These are phyloP conservation scores for Himalopsyche anomala DNA, from an alignment of 2,888 invertebrate genomes.

Conservation along the genomic window DNA sequence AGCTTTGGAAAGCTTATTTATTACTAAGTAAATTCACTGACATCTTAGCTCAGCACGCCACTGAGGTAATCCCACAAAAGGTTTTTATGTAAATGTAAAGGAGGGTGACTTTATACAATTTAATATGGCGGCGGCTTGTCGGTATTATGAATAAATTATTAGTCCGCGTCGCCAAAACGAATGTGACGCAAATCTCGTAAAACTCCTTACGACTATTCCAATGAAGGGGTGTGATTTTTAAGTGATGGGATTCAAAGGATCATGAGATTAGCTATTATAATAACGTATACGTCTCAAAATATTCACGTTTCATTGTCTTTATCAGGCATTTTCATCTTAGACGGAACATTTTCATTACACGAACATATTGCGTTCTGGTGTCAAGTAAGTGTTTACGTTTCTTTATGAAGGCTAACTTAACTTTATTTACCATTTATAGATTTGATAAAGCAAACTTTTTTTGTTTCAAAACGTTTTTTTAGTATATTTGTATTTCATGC, in stretches of 20 bases:
- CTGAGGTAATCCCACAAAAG: constrained; percentile 47
- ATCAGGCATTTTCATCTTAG: neutral
- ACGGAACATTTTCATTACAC: neutral
- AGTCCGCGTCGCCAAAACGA: constrained; percentile 30
- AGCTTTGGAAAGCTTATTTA: too few species aligned
- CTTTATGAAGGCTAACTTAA: too few species aligned
- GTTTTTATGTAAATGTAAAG: constrained; percentile 46
- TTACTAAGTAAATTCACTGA: too few species aligned
- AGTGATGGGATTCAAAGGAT: constrained; percentile 35
- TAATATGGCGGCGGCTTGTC: constrained; percentile 40
- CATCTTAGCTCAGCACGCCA: constrained; percentile 7
- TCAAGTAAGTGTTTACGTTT: too few species aligned
- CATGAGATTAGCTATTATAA: constrained; percentile 29
- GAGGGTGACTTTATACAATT: constrained; percentile 43
- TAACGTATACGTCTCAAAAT: neutral
- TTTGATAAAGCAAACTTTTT: too few species aligned
- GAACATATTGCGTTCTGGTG: too few species aligned
- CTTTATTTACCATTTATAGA: too few species aligned
- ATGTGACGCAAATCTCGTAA: constrained; percentile 19
- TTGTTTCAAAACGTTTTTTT: too few species aligned
- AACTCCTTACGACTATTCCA: constrained; percentile 5
- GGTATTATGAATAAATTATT: constrained; percentile 41
- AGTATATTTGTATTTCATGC: too few species aligned
- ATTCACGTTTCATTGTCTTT: constrained; percentile 2
- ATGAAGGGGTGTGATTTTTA: constrained; percentile 26